These are phyloP conservation scores for Synergus gifuensis DNA, from an alignment of 2,888 invertebrate genomes.

Conservation along the genomic window DNA sequence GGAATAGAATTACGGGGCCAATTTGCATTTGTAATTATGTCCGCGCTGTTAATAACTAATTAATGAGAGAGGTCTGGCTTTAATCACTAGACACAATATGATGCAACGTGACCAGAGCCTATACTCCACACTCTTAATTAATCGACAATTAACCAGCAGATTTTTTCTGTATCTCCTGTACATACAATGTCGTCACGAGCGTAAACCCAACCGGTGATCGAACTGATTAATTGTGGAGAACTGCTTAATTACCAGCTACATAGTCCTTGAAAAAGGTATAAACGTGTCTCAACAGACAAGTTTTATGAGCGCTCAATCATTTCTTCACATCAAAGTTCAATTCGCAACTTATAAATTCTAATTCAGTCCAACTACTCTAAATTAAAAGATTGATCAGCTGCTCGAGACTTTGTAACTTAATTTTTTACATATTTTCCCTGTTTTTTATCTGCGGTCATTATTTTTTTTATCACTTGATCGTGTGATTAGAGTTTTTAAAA, in stretches of 20 bases:
- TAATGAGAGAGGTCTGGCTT: slow-evolving; percentile 65
- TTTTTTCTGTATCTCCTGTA: slow-evolving; percentile 44
- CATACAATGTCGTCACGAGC: slow-evolving; percentile 18
- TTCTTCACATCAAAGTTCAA: slow-evolving; percentile 22
- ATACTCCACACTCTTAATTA: slow-evolving; percentile 62
- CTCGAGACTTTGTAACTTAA: not conserved
- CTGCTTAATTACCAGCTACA: slow-evolving; percentile 45
- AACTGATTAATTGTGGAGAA: slow-evolving; percentile 27
- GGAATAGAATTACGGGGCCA: slow-evolving; percentile 61
- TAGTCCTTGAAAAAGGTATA: slow-evolving; percentile 20
- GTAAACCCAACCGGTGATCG: slow-evolving; percentile 32
- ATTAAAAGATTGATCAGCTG: slow-evolving; percentile 18
- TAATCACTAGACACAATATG: slow-evolving; percentile 53
- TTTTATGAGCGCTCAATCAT: slow-evolving; percentile 22
- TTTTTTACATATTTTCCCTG: not conserved
- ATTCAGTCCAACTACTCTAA: slow-evolving; percentile 10
- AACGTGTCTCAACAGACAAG: slow-evolving; percentile 23
- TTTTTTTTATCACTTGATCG: too few relatives aligned
- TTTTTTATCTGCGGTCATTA: too few relatives aligned
- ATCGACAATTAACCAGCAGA: slow-evolving; percentile 66
- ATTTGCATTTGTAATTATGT: slow-evolving; percentile 74
- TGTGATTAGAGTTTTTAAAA: too few relatives aligned
- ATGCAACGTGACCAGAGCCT: slow-evolving; percentile 61
- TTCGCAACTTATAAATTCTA: slow-evolving; percentile 29
- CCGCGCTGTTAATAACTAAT: slow-evolving; percentile 71